Evolutionary conservation across 2,113 vertebrate species (phyloP).

Genomic region (Prinia subflava): DNA sequence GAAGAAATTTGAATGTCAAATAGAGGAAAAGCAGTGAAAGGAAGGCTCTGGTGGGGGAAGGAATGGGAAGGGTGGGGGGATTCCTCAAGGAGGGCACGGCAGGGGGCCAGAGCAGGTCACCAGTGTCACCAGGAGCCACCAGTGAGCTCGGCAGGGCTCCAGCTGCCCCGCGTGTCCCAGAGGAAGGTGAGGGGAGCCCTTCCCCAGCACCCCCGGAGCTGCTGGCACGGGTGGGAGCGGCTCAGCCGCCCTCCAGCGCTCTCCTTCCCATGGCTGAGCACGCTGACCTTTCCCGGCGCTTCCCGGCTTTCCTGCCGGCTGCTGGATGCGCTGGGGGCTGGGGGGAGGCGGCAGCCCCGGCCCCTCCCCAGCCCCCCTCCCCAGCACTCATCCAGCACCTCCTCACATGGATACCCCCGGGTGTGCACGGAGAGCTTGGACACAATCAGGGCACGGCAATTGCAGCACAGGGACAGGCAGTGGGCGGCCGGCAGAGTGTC

Average conservation of each 20-base stretch:
- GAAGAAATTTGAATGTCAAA: neutral
- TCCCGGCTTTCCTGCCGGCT: neutral
- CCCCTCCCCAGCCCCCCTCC: neutral
- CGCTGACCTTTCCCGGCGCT: slow-evolving; percentile 40
- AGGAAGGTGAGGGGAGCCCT: neutral
- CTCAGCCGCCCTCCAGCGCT: neutral
- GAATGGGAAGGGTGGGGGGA: neutral
- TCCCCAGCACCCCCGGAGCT: neutral
- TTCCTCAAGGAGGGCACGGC: rapidly evolving
- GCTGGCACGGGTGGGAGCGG: neutral
- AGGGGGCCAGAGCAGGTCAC: neutral
- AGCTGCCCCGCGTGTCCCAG: neutral
- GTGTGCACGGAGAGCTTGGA: neutral
- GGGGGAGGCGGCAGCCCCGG: neutral
- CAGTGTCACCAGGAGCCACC: rapidly evolving
- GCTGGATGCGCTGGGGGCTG: neutral
- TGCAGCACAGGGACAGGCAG: neutral
- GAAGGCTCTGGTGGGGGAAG: neutral
- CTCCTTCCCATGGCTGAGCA: slow-evolving; percentile 8
- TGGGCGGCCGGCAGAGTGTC: neutral
- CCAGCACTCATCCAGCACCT: neutral
- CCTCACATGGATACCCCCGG: neutral
- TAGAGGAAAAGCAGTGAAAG: neutral
- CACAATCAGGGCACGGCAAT: slow-evolving; percentile 38
- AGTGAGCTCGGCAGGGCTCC: neutral